Evolutionary conservation across 2,113 vertebrate genomes (phyloP).

Genomic region (Chionis minor): DNA sequence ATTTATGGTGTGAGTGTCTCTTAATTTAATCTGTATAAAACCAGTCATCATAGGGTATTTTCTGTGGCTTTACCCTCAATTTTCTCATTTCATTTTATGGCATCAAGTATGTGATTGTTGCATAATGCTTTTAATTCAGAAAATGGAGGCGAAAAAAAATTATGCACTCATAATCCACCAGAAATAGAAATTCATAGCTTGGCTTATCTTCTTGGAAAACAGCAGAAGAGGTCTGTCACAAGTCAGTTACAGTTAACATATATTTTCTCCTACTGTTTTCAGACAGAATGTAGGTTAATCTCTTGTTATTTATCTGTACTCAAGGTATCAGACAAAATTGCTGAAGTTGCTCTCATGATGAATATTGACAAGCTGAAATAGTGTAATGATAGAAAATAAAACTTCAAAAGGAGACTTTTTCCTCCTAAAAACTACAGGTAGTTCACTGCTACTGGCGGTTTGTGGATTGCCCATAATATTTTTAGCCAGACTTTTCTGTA

Average conservation of each 20-base stretch:
- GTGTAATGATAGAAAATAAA: neutral
- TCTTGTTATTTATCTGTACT: conserved; percentile 50
- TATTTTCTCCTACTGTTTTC: conserved; percentile 49
- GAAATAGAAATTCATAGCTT: conserved; percentile 27
- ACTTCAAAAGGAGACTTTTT: neutral
- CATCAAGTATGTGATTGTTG: neutral
- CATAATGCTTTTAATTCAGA: neutral
- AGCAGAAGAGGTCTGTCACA: conserved; percentile 42
- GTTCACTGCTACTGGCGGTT: neutral
- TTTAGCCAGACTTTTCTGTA: neutral
- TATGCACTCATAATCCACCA: neutral
- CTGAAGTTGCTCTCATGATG: conserved; percentile 27
- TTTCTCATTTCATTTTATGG: neutral
- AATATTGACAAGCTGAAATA: conserved; percentile 58
- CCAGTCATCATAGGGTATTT: neutral
- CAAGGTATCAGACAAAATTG: conserved; percentile 43
- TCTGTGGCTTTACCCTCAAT: neutral
- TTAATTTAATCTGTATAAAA: neutral
- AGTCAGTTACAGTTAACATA: conserved; percentile 62
- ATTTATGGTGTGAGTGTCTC: neutral
- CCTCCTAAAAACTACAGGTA: neutral
- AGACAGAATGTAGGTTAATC: conserved; percentile 53
- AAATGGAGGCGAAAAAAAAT: neutral
- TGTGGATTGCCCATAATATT: neutral
- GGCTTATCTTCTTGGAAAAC: conserved; percentile 48